Conservation (phyloP, 2,113 vertebrate species). For the Benitochromis conjunctus region DNA sequence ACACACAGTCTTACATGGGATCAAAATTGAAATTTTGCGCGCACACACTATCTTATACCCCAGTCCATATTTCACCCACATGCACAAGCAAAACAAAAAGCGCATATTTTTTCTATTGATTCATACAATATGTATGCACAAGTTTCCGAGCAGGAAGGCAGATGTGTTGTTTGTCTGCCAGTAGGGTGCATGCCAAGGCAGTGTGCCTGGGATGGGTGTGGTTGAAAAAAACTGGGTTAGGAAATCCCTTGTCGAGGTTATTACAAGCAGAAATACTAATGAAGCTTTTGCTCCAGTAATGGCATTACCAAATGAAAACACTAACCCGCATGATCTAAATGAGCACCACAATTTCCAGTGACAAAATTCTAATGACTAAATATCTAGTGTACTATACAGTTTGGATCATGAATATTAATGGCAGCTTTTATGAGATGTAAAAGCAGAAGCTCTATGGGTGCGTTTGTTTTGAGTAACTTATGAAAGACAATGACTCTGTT, state of each 20-base stretch:
- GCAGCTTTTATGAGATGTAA: neutral
- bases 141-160: constrained; percentile 1
- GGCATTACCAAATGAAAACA: constrained; percentile 30
- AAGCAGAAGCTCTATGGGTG: neutral
- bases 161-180: constrained; percentile 42
- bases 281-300: constrained; percentile 46
- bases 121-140: constrained; percentile 29
- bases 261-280: constrained; percentile 57
- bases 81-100: neutral
- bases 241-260: constrained; percentile 56
- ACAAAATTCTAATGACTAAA: constrained; percentile 31
- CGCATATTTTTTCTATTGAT: neutral
- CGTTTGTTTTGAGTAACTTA: neutral
- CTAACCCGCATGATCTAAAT: constrained; percentile 18
- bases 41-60: neutral
- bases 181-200: constrained; percentile 21
- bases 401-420: neutral
- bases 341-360: constrained; percentile 27
- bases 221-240: constrained; percentile 57
- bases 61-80: neutral
- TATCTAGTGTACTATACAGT: neutral
- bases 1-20: neutral
- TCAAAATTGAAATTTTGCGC: neutral
- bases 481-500: neutral
- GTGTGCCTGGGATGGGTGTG: constrained; percentile 42